Conservation (phyloP, 2,888 invertebrate species). For the Neoascia interrupta region DNA sequence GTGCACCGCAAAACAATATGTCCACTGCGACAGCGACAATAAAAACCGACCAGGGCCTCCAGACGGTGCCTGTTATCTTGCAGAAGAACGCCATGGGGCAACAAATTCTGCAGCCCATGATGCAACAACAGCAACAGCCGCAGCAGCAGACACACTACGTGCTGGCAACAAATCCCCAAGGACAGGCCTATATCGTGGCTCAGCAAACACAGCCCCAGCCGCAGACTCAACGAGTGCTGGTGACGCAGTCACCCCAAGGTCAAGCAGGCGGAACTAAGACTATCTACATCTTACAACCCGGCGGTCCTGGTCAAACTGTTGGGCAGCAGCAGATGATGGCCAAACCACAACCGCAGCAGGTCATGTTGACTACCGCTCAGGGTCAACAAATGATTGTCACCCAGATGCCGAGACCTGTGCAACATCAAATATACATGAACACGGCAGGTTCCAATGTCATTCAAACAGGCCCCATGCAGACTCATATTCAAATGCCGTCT, state of each 20-base stretch:
- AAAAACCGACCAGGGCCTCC: slow-evolving; percentile 78
- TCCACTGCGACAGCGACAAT: slow-evolving; percentile 78
- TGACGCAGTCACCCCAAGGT: slow-evolving; percentile 85
- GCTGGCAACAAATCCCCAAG: slow-evolving; percentile 80
- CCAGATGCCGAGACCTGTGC: slow-evolving; percentile 79
- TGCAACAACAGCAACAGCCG: slow-evolving; percentile 79
- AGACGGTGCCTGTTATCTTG: slow-evolving; percentile 78
- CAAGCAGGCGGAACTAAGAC: slow-evolving; percentile 85
- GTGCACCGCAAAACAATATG: slow-evolving; percentile 70
- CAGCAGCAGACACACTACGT: slow-evolving; percentile 78
- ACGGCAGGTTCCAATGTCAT: slow-evolving; percentile 65
- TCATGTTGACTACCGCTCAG: slow-evolving; percentile 84
- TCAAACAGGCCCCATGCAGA: slow-evolving; percentile 79
- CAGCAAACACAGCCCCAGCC: slow-evolving; percentile 84
- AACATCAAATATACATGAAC: slow-evolving; percentile 71
- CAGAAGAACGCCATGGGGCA: slow-evolving; percentile 75
- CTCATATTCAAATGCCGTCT: slow-evolving; percentile 81
- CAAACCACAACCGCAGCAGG: slow-evolving; percentile 80
- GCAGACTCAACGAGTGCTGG: slow-evolving; percentile 81
- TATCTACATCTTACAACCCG: slow-evolving; percentile 85
- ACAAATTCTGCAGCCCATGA: slow-evolving; percentile 74
- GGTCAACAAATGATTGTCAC: slow-evolving; percentile 85
- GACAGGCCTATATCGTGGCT: slow-evolving; percentile 84
- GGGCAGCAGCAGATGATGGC: slow-evolving; percentile 74
- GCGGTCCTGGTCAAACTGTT: slow-evolving; percentile 73